Evolutionary conservation across 2,797 vertebrate species (phyloP).

Genomic region (Danio jaintianensis): DNA sequence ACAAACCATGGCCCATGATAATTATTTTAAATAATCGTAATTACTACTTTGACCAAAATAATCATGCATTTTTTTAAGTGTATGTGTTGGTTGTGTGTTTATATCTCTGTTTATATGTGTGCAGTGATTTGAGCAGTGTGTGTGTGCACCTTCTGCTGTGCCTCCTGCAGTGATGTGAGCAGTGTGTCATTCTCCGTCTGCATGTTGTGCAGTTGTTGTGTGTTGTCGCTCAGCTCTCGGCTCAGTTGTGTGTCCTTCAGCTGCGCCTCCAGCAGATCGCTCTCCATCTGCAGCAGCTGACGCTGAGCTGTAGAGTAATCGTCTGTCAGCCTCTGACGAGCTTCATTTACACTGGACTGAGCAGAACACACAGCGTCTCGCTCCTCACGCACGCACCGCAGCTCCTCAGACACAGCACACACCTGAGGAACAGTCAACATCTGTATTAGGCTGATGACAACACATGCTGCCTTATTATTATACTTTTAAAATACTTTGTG

Average conservation of each 20-base stretch:
- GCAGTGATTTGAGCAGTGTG: neutral
- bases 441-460: too few species aligned
- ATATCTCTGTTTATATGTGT: too few species aligned
- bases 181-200: slow-evolving; percentile 41
- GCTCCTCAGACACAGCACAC: slow-evolving; percentile 63
- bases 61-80: too few species aligned
- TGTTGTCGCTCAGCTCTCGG: slow-evolving; percentile 52
- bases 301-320: slow-evolving; percentile 63
- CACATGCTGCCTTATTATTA: too few species aligned
- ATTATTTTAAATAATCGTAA: too few species aligned
- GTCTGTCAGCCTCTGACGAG: slow-evolving; percentile 69
- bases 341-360: slow-evolving; percentile 64
- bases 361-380: slow-evolving; percentile 64
- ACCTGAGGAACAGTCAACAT: slow-evolving; percentile 56
- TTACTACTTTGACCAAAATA: too few species aligned
- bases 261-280: slow-evolving; percentile 48
- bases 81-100: too few species aligned
- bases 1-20: too few species aligned
- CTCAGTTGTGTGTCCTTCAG: slow-evolving; percentile 58
- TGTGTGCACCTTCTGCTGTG: slow-evolving; percentile 37
- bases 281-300: slow-evolving; percentile 58
- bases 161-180: slow-evolving; percentile 28
- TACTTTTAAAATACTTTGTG: too few species aligned
- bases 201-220: slow-evolving; percentile 60
- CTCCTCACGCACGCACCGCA: slow-evolving; percentile 54